Conservation (phyloP, 2,113 vertebrate species). For the Condylura cristata region DNA sequence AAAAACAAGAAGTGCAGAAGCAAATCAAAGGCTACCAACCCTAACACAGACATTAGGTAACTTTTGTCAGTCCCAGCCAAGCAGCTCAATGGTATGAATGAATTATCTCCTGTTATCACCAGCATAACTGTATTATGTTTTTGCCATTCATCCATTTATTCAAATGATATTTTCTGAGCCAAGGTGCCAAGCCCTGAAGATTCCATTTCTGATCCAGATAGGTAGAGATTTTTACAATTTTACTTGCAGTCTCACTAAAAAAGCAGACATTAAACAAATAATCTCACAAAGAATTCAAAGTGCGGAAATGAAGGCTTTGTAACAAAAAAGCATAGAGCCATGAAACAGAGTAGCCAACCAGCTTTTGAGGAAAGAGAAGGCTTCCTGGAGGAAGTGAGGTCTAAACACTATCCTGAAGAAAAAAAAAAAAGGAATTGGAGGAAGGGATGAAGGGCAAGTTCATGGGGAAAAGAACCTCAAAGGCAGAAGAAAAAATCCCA, state of each 20-base stretch:
- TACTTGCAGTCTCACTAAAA: background rate
- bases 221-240: background rate
- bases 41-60: background rate
- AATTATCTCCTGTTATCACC: background rate
- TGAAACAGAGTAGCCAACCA: background rate
- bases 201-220: constrained; percentile 13
- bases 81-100: background rate
- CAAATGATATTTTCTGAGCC: constrained; percentile 40
- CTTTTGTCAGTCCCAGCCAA: background rate
- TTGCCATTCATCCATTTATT: constrained; percentile 19
- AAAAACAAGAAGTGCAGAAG: background rate
- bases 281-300: background rate
- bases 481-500: background rate
- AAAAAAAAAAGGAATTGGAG: background rate
- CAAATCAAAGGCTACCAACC: background rate
- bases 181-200: background rate
- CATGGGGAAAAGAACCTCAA: background rate
- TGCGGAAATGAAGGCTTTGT: background rate
- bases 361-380: background rate
- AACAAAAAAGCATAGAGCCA: background rate
- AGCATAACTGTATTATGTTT: background rate
- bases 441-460: background rate
- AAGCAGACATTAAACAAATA: constrained; percentile 9
- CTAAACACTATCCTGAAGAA: background rate
- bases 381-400: background rate